Base-by-base conservation (phyloP, 2,797 vertebrate genomes). In the Champsocephalus esox region DNA sequence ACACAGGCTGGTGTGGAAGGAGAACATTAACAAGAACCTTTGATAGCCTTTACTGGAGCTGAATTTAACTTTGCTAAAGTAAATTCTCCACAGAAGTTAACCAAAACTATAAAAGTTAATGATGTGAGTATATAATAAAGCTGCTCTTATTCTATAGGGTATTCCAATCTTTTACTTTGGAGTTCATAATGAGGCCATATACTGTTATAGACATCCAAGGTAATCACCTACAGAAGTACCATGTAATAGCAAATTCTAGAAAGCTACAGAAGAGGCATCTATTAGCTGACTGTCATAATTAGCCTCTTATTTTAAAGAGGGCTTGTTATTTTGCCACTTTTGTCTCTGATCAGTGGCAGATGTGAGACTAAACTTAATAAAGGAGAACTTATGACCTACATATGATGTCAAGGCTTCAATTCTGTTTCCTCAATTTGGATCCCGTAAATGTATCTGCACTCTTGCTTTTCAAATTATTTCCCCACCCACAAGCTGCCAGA, bases 41-140 rank as follows among this genome's bases (percentile, higher is more conserved):
- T 87, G 87, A 90, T 91, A 87, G 86, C 84, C 86, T 89, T 82
- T 88, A 48, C 77, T 80, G 66, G 58, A 70, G 75, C 19, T 3
- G 70, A 80, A 78, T 83, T 52, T 67, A 83, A 89, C 73, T 88
- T 82, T 80, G 75, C 80, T 63, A 56, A 73, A 83, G 84, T 77
- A 89, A 89, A 86, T 82, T 77, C 69, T 51, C 83, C 34, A 46
- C 81, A 75, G 91, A 91, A 90, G 85, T 88, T 87, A 83, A 84
- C 67, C 76, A 70, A 85, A 79, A 82, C 80, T 74, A 75, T 90
- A 81, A 91, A 88, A 90, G 84, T 90, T 92, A 91, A 93, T 91
- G 88, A 90, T 78, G 88, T 82, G 81, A 82, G 83, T 84, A 69
- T 68, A 85, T 88, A 81, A 90, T 85, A 83, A 84, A 68, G 64